phyloP scores from a whole-genome alignment of 2,113 vertebrate species.

The Merops nubicus region DNA sequence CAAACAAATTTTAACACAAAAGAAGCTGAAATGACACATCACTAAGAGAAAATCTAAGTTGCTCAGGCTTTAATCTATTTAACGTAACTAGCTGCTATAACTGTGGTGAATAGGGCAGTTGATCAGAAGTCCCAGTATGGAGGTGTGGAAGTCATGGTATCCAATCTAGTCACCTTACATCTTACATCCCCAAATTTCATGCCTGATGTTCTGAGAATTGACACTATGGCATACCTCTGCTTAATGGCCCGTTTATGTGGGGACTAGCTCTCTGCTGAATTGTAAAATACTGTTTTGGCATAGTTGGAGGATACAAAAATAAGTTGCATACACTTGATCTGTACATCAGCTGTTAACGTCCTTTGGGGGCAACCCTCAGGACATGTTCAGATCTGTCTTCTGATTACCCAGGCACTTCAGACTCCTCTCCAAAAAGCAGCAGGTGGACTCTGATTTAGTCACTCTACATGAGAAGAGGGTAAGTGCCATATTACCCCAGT shows the following conservation, averaged over 20 bases:
- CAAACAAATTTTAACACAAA: background rate
- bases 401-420: background rate
- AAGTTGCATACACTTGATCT: background rate
- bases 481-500: background rate
- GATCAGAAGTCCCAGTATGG: slow-evolving; percentile 5
- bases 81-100: slow-evolving; percentile 54
- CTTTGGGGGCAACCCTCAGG: background rate
- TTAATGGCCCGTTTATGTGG: background rate
- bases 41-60: background rate
- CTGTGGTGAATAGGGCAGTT: slow-evolving; percentile 34
- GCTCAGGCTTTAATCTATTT: slow-evolving; percentile 13
- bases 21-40: slow-evolving; percentile 23
- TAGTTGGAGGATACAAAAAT: background rate
- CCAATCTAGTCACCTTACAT: slow-evolving; percentile 29
- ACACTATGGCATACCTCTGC: background rate
- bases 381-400: background rate
- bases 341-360: background rate
- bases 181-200: background rate
- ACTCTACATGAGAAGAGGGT: background rate
- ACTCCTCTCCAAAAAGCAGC: background rate
- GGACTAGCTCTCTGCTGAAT: background rate
- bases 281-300: background rate
- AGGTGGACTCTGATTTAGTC: background rate
- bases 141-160: slow-evolving; percentile 57
- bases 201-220: background rate